A percentile compares a stretch with the other conserved stretches of the same genome.
phyloP scores from a whole-genome alignment of 2,888 invertebrate genomes.

The Microctonus brassicae region DNA sequence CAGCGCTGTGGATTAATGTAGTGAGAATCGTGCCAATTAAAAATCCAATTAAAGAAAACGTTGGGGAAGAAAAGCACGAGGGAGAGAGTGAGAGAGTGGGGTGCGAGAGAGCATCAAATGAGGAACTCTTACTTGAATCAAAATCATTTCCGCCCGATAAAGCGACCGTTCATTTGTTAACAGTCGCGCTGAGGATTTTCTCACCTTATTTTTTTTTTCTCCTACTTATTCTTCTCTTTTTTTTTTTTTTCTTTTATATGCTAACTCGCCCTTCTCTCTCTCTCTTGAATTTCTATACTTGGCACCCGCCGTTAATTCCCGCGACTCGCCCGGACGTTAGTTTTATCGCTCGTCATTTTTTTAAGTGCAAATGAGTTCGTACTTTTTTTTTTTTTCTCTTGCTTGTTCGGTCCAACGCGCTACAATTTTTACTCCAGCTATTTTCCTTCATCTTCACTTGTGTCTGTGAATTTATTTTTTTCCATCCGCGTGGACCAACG shows the following conservation, averaged over 20 bases:
- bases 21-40: slow-evolving; percentile 66
- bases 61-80: slow-evolving; percentile 41
- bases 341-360: slow-evolving; percentile 69
- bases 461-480: slow-evolving; percentile 29
- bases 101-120: slow-evolving; percentile 59
- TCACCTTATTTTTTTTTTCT: slow-evolving; percentile 35
- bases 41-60: slow-evolving; percentile 67
- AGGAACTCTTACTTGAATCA: slow-evolving; percentile 60
- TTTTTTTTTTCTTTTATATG: slow-evolving; percentile 16
- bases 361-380: slow-evolving; percentile 68
- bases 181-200: slow-evolving; percentile 52
- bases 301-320: slow-evolving; percentile 45
- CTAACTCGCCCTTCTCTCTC: slow-evolving; percentile 25
- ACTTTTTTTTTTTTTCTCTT: slow-evolving; percentile 35
- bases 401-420: slow-evolving; percentile 9
- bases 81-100: not conserved
- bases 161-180: slow-evolving; percentile 67
- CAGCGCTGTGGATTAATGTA: slow-evolving; percentile 59
- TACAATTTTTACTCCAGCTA: slow-evolving; percentile 37
- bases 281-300: slow-evolving; percentile 29
- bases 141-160: slow-evolving; percentile 68
- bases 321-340: slow-evolving; percentile 55
- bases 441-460: slow-evolving; percentile 25
- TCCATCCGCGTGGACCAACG: slow-evolving; percentile 39
- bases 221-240: not conserved